Evolutionary conservation across 2,797 vertebrate species (phyloP), one percentile per base, ranked within the genome.

Genomic region (Lithobates pipiens): DNA sequence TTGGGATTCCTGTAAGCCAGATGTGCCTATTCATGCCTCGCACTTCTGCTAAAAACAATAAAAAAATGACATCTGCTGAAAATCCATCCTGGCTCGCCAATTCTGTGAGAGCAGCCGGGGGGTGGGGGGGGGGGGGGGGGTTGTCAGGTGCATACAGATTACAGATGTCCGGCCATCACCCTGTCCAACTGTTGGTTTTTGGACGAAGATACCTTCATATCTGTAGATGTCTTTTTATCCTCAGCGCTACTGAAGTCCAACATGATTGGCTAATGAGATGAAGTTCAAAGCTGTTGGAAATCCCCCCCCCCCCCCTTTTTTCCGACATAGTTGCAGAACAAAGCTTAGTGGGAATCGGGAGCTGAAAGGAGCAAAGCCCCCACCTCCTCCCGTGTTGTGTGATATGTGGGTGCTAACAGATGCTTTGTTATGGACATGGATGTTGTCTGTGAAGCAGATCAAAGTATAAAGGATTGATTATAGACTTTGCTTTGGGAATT

Each of bases 401-500:
- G 63, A 68, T 50, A 44, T 3, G 78, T 81, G 84, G 63, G 72
- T 18, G 78, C 18, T 23, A 76, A n/a, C 39, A 46, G 39, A 10
- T 54, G 27, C 69, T 80, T 18, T 68, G 18, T 50, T 77, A 44
- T 36, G 67, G 44, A 36, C 34, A 61, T 21, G 63, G 65, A 34
- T 42, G 29, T 67, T 65, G 6, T 67, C 7, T 25, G 57, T 29
- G 61, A 27, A 5, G 77, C 57, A 80, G 63, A 80, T 85, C 77
- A 76, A 76, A 80, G 61, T 5, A n/a, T 34, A 29, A 71, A 7
- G 18, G 21, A n/a, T n/a, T 44, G 5, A 25, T 61, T 54, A 25
- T 57, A 63, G 36, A 54, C 32, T 65, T 80, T 77, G 57, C 32
- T 65, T 80, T 77, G 57, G 81, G 27, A n/a, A 10, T 67, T 65